Evolutionary conservation across 2,113 vertebrate genomes (phyloP).

Genomic region (Polypterus senegalus): DNA sequence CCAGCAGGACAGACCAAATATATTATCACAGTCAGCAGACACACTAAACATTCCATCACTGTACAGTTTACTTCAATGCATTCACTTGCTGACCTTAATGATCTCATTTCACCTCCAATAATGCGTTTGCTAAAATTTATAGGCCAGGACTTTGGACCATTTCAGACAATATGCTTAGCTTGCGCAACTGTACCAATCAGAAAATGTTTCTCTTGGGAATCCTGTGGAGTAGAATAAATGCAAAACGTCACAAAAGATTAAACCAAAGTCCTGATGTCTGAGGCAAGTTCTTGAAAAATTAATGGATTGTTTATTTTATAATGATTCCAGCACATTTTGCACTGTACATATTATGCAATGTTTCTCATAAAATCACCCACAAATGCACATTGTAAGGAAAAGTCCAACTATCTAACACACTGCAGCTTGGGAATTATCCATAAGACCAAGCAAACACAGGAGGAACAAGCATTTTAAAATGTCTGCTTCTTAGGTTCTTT

Average conservation of each 20-base stretch:
- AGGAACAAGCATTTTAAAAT: too few species aligned
- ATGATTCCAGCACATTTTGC: too few species aligned
- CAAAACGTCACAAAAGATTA: constrained; percentile 14
- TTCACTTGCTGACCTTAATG: constrained; percentile 40
- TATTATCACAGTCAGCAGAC: constrained; percentile 50
- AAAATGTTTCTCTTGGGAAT: constrained; percentile 13
- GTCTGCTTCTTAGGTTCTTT: too few species aligned
- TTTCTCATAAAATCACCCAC: too few species aligned
- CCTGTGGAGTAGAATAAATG: constrained; percentile 7
- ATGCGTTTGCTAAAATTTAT: constrained; percentile 39
- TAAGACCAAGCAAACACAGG: too few species aligned
- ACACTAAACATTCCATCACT: constrained; percentile 48
- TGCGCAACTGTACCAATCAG: constrained; percentile 25
- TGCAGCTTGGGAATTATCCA: too few species aligned
- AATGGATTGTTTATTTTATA: not conserved
- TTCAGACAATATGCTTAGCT: constrained; percentile 43
- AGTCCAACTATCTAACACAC: too few species aligned
- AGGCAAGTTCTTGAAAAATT: constrained; percentile 17
- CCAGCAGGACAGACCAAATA: constrained; percentile 35
- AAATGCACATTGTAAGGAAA: too few species aligned
- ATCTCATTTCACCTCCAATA: constrained; percentile 34
- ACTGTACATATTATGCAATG: too few species aligned
- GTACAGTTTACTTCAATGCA: constrained; percentile 37
- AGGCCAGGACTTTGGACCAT: constrained; percentile 34
- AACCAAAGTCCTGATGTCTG: constrained; percentile 6